Base-by-base conservation (phyloP, 2,888 invertebrate species). In the Andrena camellia region DNA sequence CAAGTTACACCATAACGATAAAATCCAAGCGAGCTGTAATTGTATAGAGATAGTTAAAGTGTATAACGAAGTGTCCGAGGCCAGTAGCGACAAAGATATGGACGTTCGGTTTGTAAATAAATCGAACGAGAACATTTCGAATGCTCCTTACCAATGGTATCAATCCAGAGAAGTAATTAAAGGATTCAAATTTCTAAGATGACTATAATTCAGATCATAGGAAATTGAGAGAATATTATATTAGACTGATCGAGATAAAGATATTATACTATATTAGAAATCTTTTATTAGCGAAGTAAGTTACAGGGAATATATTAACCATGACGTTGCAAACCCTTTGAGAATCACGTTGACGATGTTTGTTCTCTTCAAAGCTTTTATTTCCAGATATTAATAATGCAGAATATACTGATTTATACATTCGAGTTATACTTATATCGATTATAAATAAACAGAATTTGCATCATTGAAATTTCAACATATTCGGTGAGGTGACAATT, bases 81-180 rank as follows among this genome's bases (percentile, higher is more conserved):
- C 72, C 4, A 20, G 68, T 10, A 5, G 0, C 26, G 77, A 76
- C 2, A 80, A 85, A 23, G 64, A 70, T 42, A 75, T 17, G 3
- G 67, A 86, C 13, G 63, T 62, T 42, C 66, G 75, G 48, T 80
- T 70, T 31, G 54, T 80, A 23, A 78, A 78, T 62, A 74, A 85
- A 29, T 54, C 75, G 17, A 76, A 74, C 42, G 57, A 79, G 17
- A 69, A 50, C 50, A 67, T 63, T 48, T 63, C 33, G 8, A 71
- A 89, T 60, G 57, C 62, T 71, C 79, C 88, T 6, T 93, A 91
- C 81, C 86, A 82, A 35, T 94, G 94, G 94, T 94, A 93, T 86
- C 94, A 94, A 74, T 93, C 94, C 0, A 91, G 81, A 78, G 92
- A 93, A 86, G 85, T 93, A 26, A 91, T 94, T 69, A 94, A 91